phyloP scores from a whole-genome alignment of 2,888 invertebrate species.

The Sminthurides aquaticus region DNA sequence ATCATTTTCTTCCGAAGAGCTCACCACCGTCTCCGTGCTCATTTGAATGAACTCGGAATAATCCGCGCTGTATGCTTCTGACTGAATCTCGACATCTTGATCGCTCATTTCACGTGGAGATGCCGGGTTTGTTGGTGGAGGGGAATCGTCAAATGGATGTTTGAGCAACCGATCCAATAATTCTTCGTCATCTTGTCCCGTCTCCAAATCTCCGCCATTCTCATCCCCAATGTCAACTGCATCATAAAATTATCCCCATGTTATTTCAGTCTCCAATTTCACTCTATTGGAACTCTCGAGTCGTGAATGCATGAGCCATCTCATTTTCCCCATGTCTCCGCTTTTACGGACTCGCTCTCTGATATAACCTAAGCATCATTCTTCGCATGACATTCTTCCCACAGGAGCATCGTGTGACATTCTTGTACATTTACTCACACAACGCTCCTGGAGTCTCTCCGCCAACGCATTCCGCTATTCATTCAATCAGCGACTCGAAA shows the following conservation, averaged over 20 bases:
- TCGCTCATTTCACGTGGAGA: conserved; percentile 33
- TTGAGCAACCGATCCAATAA: conserved; percentile 36
- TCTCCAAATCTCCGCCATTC: conserved; percentile 9
- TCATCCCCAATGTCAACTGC: conserved; percentile 15
- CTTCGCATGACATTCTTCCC: too few relatives aligned
- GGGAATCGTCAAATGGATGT: conserved; percentile 31
- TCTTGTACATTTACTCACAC: too few relatives aligned
- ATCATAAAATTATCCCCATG: not conserved
- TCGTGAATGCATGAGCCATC: not conserved
- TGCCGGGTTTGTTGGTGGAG: conserved; percentile 43
- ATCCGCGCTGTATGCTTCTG: conserved; percentile 17
- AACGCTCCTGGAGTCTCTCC: too few relatives aligned
- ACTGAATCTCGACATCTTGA: conserved; percentile 23
- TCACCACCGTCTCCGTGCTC: conserved; percentile 19
- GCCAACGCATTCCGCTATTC: too few relatives aligned
- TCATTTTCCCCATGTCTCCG: not conserved
- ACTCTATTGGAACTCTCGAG: not conserved
- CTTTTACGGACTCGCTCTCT: not conserved
- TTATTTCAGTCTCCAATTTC: too few relatives aligned
- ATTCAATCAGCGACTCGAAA: too few relatives aligned
- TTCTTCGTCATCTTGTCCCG: conserved; percentile 30
- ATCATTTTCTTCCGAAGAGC: conserved; percentile 18
- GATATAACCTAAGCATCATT: too few relatives aligned
- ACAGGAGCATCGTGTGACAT: too few relatives aligned
- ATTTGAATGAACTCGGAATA: conserved; percentile 22